A percentile compares a stretch with the other conserved stretches of the same genome.
These are phyloP conservation scores for Brachionus sp. DNA, from an alignment of 1,140 invertebrate species.

Conservation along the genomic window DNA sequence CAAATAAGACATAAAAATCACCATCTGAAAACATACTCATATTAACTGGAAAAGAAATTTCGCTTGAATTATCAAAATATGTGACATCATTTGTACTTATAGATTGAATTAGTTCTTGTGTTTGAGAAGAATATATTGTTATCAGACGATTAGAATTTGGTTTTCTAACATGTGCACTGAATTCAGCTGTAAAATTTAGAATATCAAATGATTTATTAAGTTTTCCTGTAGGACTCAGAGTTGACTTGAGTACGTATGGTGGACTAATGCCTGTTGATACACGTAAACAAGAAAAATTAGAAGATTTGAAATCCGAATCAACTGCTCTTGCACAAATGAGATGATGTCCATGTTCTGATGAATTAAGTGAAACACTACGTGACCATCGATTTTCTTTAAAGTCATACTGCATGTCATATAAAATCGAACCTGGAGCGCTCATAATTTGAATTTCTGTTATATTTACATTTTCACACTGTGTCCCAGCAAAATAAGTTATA, in stretches of 20 bases:
- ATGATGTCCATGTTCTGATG: not conserved
- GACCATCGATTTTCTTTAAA: not conserved
- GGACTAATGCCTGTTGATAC: not conserved
- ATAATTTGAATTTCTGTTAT: conserved; percentile 44
- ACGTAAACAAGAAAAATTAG: not conserved
- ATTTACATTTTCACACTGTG: not conserved
- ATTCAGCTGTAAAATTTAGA: conserved; percentile 22
- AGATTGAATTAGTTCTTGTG: not conserved
- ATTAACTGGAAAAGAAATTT: not conserved
- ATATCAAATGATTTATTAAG: not conserved
- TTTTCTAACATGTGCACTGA: not conserved
- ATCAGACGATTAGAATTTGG: not conserved
- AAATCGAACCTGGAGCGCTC: not conserved
- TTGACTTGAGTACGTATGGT: not conserved
- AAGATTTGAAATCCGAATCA: not conserved
- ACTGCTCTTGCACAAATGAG: not conserved
- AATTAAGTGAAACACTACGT: not conserved
- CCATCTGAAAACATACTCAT: not conserved
- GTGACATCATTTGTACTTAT: conserved; percentile 15
- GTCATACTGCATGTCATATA: not conserved
- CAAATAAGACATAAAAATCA: conserved; percentile 22
- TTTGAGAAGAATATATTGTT: not conserved
- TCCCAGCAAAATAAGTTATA: not conserved
- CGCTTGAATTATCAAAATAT: not conserved
- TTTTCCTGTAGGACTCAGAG: conserved; percentile 1